A percentile compares a stretch with the other conserved stretches of the same genome.
phyloP scores from a whole-genome alignment of 2,888 invertebrate species.

The Biston betularia region DNA sequence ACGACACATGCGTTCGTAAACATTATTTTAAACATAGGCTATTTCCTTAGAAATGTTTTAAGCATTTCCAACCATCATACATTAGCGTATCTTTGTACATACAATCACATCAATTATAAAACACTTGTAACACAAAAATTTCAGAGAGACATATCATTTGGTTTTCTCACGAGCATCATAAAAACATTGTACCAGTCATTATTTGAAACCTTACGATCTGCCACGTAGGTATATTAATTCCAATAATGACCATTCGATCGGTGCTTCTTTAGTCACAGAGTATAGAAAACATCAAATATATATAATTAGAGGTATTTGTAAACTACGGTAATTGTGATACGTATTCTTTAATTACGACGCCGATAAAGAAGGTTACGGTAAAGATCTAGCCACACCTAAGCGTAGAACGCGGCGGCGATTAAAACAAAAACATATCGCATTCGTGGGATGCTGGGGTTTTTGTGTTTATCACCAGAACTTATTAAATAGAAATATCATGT shows the following conservation, averaged over 20 bases:
- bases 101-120: constrained; percentile 66
- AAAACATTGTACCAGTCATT: constrained; percentile 79
- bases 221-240: constrained; percentile 86
- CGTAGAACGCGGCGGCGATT: constrained; percentile 24
- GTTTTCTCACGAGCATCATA: constrained; percentile 81
- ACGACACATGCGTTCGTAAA: constrained; percentile 14
- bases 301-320: constrained; percentile 84
- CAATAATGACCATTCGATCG: constrained; percentile 80
- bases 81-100: constrained; percentile 48
- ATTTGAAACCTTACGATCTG: constrained; percentile 79
- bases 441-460: too few species aligned
- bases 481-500: too few species aligned
- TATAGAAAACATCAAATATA: constrained; percentile 84
- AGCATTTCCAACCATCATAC: constrained; percentile 37
- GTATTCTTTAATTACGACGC: constrained; percentile 83
- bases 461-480: too few species aligned
- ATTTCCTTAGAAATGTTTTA: constrained; percentile 7
- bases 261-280: constrained; percentile 82
- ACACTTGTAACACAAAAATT: constrained; percentile 53
- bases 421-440: too few species aligned
- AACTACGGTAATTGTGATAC: constrained; percentile 83
- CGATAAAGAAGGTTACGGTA: constrained; percentile 68
- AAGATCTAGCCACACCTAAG: constrained; percentile 20
- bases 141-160: constrained; percentile 77
- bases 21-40: constrained; percentile 16